These are phyloP conservation scores for Apogon talboti DNA, from an alignment of 2,797 vertebrate species.

Conservation along the genomic window DNA sequence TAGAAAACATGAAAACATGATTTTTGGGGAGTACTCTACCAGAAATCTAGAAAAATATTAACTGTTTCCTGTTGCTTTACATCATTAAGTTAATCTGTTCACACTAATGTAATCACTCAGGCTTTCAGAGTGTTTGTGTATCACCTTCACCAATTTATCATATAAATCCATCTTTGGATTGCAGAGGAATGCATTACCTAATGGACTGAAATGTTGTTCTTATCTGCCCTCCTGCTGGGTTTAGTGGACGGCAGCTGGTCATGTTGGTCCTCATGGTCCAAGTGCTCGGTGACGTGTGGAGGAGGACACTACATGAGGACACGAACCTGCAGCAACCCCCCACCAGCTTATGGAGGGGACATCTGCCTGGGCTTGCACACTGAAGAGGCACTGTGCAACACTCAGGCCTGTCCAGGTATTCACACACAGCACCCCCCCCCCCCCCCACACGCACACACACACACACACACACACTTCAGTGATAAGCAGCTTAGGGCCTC, in stretches of 20 bases:
- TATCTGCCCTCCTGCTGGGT: conserved; percentile 2
- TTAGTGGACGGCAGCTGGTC: conserved; percentile 97
- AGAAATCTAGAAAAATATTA: conserved; percentile 15
- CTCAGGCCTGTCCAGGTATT: conserved; percentile 92
- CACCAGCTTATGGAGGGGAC: conserved; percentile 93
- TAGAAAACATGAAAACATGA: conserved; percentile 15
- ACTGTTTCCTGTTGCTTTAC: background rate
- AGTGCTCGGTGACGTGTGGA: conserved; percentile 96
- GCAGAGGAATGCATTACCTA: background rate
- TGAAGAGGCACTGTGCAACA: conserved; percentile 95
- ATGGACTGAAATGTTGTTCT: conserved; percentile 1
- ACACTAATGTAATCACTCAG: background rate
- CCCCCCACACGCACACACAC: conserved; percentile 10
- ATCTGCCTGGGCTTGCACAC: conserved; percentile 98
- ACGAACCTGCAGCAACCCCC: conserved; percentile 92
- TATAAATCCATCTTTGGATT: background rate
- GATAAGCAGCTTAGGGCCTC: conserved; percentile 43
- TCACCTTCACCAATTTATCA: conserved; percentile 5
- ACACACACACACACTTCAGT: conserved; percentile 29
- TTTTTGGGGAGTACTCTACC: conserved; percentile 10
- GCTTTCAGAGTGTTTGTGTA: background rate
- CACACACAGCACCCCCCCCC: conserved; percentile 11
- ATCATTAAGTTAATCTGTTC: background rate
- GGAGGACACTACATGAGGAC: conserved; percentile 97
- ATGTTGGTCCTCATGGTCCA: conserved; percentile 97